These are phyloP conservation scores for Hypena proboscidalis DNA, from an alignment of 2,888 invertebrate genomes.

Conservation along the genomic window DNA sequence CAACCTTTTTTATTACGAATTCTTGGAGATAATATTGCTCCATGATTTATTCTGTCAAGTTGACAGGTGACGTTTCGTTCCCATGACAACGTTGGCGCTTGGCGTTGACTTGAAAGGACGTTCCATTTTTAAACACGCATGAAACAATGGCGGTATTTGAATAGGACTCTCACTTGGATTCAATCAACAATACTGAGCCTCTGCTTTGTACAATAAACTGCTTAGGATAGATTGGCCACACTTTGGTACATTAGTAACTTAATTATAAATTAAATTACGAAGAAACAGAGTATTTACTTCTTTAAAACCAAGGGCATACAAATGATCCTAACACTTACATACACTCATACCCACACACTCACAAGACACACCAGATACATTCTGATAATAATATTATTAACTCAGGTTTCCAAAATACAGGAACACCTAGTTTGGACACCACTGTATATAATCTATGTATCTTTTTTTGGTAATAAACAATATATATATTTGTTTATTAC, in stretches of 20 bases:
- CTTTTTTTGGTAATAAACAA: too few relatives aligned
- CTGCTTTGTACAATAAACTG: conserved; percentile 49
- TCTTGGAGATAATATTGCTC: conserved; percentile 7
- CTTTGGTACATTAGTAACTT: neutral
- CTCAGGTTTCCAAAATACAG: too few relatives aligned
- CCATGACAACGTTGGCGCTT: conserved; percentile 50
- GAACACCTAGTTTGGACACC: too few relatives aligned
- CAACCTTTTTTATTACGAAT: conserved; percentile 16
- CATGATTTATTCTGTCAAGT: conserved; percentile 45
- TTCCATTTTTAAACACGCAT: conserved; percentile 63
- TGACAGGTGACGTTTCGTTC: conserved; percentile 57
- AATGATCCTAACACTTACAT: too few relatives aligned
- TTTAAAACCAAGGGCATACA: too few relatives aligned
- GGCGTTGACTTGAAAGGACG: conserved; percentile 57
- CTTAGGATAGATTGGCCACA: conserved; percentile 24
- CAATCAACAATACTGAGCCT: conserved; percentile 67
- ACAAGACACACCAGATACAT: too few relatives aligned
- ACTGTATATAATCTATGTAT: too few relatives aligned
- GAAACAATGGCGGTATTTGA: conserved; percentile 74
- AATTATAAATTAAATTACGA: too few relatives aligned
- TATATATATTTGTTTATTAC: too few relatives aligned
- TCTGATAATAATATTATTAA: too few relatives aligned
- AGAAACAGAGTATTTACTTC: too few relatives aligned
- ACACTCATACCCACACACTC: too few relatives aligned
- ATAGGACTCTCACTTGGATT: conserved; percentile 69